These are phyloP conservation scores for Drosophila pseudotakahashii DNA, from an alignment of 2,888 invertebrate species.

Conservation along the genomic window DNA sequence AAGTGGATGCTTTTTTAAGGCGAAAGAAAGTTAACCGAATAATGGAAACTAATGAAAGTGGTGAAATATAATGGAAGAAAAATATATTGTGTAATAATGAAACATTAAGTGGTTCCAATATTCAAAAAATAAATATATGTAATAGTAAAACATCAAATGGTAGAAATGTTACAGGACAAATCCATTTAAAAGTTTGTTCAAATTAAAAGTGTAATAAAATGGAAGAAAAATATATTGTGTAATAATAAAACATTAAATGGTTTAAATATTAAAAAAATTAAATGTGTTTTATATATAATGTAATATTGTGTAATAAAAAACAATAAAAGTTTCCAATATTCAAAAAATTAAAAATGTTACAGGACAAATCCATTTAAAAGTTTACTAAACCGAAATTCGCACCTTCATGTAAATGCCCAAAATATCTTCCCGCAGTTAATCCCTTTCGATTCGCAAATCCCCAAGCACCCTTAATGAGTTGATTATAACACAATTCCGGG, in stretches of 20 bases:
- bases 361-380: too few relatives aligned
- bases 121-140: too few relatives aligned
- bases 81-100: background rate
- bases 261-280: background rate
- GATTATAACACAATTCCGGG: constrained; percentile 45
- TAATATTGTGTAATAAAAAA: background rate
- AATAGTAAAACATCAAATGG: background rate
- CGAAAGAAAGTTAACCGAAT: background rate
- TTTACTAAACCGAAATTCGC: too few relatives aligned
- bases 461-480: constrained; percentile 27
- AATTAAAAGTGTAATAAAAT: background rate
- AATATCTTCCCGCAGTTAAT: too few relatives aligned
- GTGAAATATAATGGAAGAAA: background rate
- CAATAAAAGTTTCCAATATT: background rate
- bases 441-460: constrained; percentile 12
- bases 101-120: too few relatives aligned
- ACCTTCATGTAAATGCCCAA: too few relatives aligned
- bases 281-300: too few relatives aligned
- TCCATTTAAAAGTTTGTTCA: too few relatives aligned
- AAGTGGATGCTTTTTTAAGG: constrained; percentile 37
- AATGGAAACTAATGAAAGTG: background rate
- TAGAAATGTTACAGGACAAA: background rate
- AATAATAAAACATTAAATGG: background rate
- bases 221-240: too few relatives aligned
- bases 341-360: too few relatives aligned